These are phyloP conservation scores for Dryocosmus kuriphilus DNA, from an alignment of 2,888 invertebrate species.

Conservation along the genomic window DNA sequence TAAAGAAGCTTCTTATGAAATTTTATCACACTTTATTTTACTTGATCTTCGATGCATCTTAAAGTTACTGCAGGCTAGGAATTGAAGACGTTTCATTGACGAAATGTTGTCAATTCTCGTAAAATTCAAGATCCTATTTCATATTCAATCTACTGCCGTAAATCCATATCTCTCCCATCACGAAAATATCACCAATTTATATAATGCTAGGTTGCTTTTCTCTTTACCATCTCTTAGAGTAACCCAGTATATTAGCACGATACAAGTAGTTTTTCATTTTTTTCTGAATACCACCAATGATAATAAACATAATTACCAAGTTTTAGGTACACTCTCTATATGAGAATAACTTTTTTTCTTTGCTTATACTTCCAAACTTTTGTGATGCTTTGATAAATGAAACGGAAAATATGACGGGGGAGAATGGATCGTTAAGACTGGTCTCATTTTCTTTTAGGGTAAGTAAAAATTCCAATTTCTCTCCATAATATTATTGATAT, in stretches of 20 bases:
- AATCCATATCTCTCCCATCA: conserved; percentile 3
- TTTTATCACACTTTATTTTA: no score
- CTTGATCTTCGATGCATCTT: neutral
- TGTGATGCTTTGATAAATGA: conserved; percentile 24
- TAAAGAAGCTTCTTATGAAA: no score
- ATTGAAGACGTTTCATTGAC: neutral
- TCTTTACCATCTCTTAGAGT: conserved; percentile 16
- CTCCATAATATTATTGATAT: no score
- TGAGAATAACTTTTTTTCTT: neutral
- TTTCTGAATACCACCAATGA: neutral
- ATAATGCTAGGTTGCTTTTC: conserved; percentile 51
- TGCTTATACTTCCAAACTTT: neutral
- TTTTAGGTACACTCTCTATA: conserved; percentile 12
- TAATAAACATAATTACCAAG: conserved; percentile 25
- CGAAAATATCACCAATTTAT: conserved; percentile 51
- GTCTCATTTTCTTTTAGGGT: neutral
- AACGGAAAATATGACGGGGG: conserved; percentile 13
- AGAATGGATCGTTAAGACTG: neutral
- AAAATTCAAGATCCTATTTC: conserved; percentile 10
- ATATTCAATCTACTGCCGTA: conserved; percentile 24
- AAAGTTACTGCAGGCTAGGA: conserved; percentile 1
- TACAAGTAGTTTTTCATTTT: conserved; percentile 3
- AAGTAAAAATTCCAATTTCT: no score
- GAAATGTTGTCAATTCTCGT: conserved; percentile 12
- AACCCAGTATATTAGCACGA: conserved; percentile 11